phyloP scores from a whole-genome alignment of 2,113 vertebrate genomes.

The Ameiurus melas region DNA sequence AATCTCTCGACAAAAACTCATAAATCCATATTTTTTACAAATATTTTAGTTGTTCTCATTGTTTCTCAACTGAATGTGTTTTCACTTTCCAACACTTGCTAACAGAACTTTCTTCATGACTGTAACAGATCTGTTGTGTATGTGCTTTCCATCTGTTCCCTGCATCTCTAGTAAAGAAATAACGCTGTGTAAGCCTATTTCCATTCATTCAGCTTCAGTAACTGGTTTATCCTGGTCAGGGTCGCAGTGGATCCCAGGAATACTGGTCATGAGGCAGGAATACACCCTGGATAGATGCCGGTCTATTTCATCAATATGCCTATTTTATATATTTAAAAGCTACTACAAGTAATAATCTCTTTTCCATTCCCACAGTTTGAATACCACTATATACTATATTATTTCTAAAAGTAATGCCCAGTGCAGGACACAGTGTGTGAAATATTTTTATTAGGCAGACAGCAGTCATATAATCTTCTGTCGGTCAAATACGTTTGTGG shows the following conservation, averaged over 20 bases:
- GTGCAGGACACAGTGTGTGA: background rate
- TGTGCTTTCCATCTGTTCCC: background rate
- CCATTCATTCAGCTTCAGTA: background rate
- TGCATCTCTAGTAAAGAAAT: background rate
- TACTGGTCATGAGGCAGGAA: background rate
- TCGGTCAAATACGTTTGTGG: background rate
- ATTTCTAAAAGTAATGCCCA: background rate
- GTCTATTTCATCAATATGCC: background rate
- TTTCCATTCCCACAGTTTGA: background rate
- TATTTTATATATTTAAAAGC: background rate
- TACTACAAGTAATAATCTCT: background rate
- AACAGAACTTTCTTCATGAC: background rate
- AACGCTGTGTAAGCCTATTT: background rate
- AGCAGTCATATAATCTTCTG: background rate
- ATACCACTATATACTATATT: background rate
- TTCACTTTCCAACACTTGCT: background rate
- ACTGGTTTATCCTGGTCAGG: background rate
- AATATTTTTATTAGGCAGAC: background rate
- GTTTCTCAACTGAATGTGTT: background rate
- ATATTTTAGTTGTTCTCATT: background rate
- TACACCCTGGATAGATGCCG: background rate
- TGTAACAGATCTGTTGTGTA: background rate
- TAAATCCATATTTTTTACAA: background rate
- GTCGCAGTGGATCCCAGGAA: background rate
- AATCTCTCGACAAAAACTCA: background rate